Base-by-base conservation (phyloP, 2,888 invertebrate genomes). In the Rhagium mordax region DNA sequence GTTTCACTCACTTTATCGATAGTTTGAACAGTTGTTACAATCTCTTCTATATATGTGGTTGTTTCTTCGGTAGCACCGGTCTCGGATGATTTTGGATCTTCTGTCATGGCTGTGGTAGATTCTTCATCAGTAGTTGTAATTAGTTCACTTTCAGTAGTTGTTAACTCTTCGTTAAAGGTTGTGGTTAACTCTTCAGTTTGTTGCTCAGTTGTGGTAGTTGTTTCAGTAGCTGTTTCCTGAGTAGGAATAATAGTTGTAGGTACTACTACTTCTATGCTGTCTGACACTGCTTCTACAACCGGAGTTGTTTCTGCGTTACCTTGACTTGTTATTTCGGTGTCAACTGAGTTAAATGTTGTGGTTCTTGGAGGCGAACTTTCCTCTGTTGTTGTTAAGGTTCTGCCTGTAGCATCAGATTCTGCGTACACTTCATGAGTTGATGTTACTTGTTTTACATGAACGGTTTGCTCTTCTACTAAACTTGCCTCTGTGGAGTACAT, bases 361-460 rank as follows among this genome's bases (percentile, higher is more conserved):
- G 18, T 20, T 10, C 10, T 51, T 20, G 51, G 51, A 6, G 18
- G 6, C 18, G 18, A 16, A 8, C 18, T 18, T 18, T 18, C 18
- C 2, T 51, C 51, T 0, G 20, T 18, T 10, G 51, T 8, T 18
- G 5, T 51, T 3, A 16, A 29, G 29, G 8, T 15, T n/a, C 3
- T 48, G 3, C 6, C 48, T 2, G 48, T 3, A n/a, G 48, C n/a
- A 2, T 13, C 16, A 1, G 5, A n/a, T 4, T n/a, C 18, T 18
- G n/a, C n/a, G n/a, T n/a, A n/a, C n/a, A n/a, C n/a, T n/a, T n/a
- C n/a, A n/a, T n/a, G n/a, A 16, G 83, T 65, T 6, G 84, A 81
- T 69, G 81, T 76, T 7, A 86, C 81, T 74, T 84, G 83, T 70
- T 86, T 86, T 80, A 87, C 86, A 74, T 86, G 83, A 3, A 84